A percentile compares a stretch with the other conserved stretches of the same genome.
phyloP scores from a whole-genome alignment of 2,113 vertebrate species.

The Mellivora capensis region DNA sequence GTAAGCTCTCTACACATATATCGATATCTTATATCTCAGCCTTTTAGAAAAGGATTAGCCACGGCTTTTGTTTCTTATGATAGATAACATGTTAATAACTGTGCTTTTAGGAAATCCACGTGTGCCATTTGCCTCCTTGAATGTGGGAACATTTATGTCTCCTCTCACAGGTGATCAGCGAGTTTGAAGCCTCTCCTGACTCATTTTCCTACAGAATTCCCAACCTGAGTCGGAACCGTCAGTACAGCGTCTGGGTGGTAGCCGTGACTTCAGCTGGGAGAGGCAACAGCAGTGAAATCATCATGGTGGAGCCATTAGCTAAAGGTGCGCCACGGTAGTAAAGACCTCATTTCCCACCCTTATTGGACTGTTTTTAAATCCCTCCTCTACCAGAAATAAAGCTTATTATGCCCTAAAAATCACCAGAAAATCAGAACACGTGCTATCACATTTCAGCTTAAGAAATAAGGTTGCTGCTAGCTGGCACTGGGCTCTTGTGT shows the following conservation, averaged over 20 bases:
- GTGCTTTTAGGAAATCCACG: neutral
- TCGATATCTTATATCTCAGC: neutral
- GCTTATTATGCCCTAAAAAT: neutral
- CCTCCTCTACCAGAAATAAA: neutral
- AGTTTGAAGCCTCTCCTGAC: conserved; percentile 98
- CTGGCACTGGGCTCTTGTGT: neutral
- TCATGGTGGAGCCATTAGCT: conserved; percentile 93
- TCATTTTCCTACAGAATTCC: conserved; percentile 95
- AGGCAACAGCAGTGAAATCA: conserved; percentile 98
- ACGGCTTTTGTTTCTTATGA: neutral
- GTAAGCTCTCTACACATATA: fast-evolving
- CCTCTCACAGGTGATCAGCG: conserved; percentile 94
- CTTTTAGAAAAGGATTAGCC: fast-evolving
- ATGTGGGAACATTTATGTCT: conserved; percentile 78
- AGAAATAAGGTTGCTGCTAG: neutral
- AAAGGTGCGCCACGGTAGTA: conserved; percentile 85
- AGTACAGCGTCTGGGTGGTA: conserved; percentile 98
- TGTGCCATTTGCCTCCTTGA: conserved; percentile 68
- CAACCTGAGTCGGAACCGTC: conserved; percentile 93
- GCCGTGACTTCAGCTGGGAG: conserved; percentile 95
- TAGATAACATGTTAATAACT: neutral
- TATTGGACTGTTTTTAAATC: fast-evolving
- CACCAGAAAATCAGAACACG: neutral
- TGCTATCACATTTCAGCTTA: neutral
- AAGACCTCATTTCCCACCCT: fast-evolving